A percentile compares a stretch with the other conserved stretches of the same genome.
Conservation (phyloP, 2,888 invertebrate species). For the Morpho helenor region DNA sequence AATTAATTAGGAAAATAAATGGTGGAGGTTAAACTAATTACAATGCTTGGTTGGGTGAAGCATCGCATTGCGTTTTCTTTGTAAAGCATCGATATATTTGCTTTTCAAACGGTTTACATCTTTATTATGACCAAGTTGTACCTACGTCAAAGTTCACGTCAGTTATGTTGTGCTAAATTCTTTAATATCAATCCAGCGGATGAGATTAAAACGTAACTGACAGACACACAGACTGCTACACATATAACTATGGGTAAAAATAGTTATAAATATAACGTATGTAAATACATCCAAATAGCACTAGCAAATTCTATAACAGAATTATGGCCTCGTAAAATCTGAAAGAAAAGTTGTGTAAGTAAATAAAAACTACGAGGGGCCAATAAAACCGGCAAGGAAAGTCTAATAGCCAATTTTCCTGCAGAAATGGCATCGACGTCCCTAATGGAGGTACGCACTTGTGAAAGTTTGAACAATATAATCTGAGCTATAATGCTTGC, state of each 20-base stretch:
- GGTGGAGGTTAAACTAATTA: no score
- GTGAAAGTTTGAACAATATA: conserved; percentile 20
- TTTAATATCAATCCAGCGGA: no score
- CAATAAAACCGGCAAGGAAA: conserved; percentile 13
- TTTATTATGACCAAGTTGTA: no score
- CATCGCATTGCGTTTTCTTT: no score
- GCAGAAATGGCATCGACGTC: neutral
- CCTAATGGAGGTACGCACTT: conserved; percentile 13
- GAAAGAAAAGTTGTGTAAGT: conserved; percentile 18
- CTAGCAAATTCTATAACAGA: conserved; percentile 6
- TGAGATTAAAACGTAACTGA: no score
- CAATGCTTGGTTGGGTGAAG: no score
- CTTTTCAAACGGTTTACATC: no score
- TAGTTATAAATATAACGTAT: conserved; percentile 1
- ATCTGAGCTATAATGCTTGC: conserved; percentile 5
- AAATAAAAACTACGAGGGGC: conserved; percentile 14
- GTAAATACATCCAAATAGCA: neutral
- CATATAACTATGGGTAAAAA: neutral
- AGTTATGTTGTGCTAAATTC: no score
- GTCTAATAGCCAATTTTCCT: conserved; percentile 16
- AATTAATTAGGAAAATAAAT: no score
- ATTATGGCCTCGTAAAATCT: conserved; percentile 12
- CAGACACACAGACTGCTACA: no score
- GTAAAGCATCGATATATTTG: no score
- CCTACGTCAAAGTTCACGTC: no score